These are phyloP conservation scores for Xenentodon cancila DNA, from an alignment of 2,797 vertebrate species.

Conservation along the genomic window DNA sequence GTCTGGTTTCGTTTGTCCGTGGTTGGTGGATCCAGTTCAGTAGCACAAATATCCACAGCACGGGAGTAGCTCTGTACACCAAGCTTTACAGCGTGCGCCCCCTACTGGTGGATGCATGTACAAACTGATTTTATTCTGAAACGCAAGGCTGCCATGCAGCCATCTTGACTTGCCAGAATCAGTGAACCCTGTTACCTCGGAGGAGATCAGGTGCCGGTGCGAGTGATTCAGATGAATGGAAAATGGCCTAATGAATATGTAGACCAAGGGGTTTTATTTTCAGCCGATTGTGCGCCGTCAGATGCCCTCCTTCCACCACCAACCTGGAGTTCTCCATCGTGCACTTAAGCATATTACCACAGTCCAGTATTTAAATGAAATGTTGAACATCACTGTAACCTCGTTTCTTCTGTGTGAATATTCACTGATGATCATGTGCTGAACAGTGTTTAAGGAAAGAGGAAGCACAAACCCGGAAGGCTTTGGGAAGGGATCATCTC, in stretches of 20 bases:
- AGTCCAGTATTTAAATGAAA: slow-evolving; percentile 51
- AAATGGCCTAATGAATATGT: slow-evolving; percentile 9
- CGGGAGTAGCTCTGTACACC: slow-evolving; percentile 3
- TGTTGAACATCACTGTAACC: slow-evolving; percentile 21
- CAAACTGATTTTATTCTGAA: slow-evolving; percentile 8
- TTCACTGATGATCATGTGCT: slow-evolving; percentile 12
- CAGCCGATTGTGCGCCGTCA: slow-evolving; percentile 1
- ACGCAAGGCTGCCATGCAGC: slow-evolving; percentile 26
- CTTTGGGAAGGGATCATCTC: slow-evolving; percentile 30
- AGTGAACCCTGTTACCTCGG: slow-evolving; percentile 33
- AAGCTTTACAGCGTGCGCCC: slow-evolving; percentile 26
- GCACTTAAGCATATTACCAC: slow-evolving; percentile 21
- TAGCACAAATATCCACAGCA: slow-evolving; percentile 32
- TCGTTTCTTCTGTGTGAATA: slow-evolving; percentile 35
- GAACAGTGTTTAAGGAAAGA: slow-evolving; percentile 6
- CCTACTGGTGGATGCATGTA: slow-evolving; percentile 43
- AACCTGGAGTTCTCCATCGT: slow-evolving; percentile 17
- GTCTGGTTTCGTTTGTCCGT: slow-evolving; percentile 10
- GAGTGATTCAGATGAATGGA: slow-evolving; percentile 33
- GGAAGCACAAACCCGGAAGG: slow-evolving; percentile 24
- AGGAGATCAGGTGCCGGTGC: slow-evolving; percentile 35
- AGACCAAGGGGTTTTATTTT: slow-evolving; percentile 13
- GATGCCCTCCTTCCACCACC: slow-evolving; percentile 21
- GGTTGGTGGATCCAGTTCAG: slow-evolving; percentile 30
- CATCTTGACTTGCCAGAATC: slow-evolving; percentile 58